Evolutionary conservation across 2,113 vertebrate genomes (phyloP).

Genomic region (Phainopepla nitens): DNA sequence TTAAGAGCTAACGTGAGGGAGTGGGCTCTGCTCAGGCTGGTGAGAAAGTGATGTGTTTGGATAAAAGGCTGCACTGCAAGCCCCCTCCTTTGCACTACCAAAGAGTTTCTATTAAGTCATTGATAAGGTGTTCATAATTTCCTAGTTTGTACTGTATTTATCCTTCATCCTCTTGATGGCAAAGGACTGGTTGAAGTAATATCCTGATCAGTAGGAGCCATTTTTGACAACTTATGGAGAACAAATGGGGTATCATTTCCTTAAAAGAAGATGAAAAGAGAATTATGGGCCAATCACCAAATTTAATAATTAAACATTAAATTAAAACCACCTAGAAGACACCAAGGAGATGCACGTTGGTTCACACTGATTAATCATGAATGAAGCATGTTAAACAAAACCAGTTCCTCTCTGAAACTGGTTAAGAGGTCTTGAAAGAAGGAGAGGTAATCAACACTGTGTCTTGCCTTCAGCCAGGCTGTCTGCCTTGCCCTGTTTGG

Average conservation of each 20-base stretch:
- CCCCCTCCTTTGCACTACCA: not conserved
- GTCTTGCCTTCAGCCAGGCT: not conserved
- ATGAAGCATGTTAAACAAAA: not conserved
- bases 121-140: not conserved
- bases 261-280: not conserved
- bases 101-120: not conserved
- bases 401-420: not conserved
- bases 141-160: not conserved
- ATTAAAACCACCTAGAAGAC: not conserved
- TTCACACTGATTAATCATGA: not conserved
- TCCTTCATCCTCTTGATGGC: not conserved
- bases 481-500: not conserved
- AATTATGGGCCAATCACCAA: not conserved
- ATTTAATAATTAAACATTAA: not conserved
- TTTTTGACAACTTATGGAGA: not conserved
- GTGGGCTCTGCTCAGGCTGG: not conserved
- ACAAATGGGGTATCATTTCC: not conserved
- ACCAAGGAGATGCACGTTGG: accelerated
- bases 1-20: not conserved
- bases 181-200: not conserved
- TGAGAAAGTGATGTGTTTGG: not conserved
- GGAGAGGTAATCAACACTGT: not conserved
- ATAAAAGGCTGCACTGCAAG: not conserved
- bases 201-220: not conserved
- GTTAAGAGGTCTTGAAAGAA: not conserved